Percentiles rank a stretch among this genome's conserved stretches.
phyloP scores from a whole-genome alignment of 2,888 invertebrate species.

The Colletes collaris region DNA sequence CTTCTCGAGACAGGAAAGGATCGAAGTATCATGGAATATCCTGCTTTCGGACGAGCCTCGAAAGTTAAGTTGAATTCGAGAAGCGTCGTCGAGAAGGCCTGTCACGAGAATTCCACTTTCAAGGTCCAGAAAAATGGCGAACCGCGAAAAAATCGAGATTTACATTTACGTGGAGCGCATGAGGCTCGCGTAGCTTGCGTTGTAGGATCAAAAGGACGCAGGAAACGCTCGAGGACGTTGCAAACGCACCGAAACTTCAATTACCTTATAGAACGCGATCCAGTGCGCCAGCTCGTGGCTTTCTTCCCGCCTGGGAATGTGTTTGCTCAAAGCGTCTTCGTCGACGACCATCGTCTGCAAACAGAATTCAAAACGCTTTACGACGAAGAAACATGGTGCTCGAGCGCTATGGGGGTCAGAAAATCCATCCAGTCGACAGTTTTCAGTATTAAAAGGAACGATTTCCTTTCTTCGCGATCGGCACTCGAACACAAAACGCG shows the following conservation, averaged over 20 bases:
- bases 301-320: conserved; percentile 84
- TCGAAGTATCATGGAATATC: background rate
- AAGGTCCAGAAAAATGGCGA: background rate
- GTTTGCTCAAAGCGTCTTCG: conserved; percentile 83
- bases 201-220: too few species aligned
- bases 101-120: too few species aligned
- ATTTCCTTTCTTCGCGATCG: conserved; percentile 1
- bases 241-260: conserved; percentile 38
- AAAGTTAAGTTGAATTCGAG: background rate
- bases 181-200: too few species aligned
- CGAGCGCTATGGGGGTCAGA: too few species aligned
- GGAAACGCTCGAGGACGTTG: conserved; percentile 2
- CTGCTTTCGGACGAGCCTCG: background rate
- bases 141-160: background rate
- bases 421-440: background rate
- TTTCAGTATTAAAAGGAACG: conserved; percentile 1
- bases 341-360: conserved; percentile 84
- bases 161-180: background rate
- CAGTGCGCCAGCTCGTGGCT: conserved; percentile 89
- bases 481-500: too few species aligned
- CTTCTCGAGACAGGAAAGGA: too few species aligned
- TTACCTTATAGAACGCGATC: conserved; percentile 90
- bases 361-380: conserved; percentile 50
- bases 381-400: background rate
- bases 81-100: background rate